Evolutionary conservation across 2,797 vertebrate species (phyloP).

Genomic region (Geotria australis): DNA sequence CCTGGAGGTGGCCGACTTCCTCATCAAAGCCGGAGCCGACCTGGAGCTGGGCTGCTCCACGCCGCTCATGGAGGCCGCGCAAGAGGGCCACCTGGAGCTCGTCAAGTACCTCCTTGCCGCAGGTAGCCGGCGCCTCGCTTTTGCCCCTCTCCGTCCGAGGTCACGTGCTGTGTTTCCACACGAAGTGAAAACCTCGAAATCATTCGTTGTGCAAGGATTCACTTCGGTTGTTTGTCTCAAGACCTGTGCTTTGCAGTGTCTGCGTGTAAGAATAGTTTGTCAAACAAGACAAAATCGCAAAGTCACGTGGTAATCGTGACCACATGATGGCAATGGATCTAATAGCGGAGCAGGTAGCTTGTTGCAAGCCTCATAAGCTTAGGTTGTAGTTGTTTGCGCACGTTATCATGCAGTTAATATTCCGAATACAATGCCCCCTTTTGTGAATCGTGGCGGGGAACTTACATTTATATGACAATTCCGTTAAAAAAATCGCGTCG

Average conservation of each 20-base stretch:
- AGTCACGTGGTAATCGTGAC: no score
- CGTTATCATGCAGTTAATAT: no score
- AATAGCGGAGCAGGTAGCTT: no score
- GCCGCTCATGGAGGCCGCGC: slow-evolving; percentile 92
- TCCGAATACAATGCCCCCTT: no score
- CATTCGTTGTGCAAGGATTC: neutral
- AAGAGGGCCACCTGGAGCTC: slow-evolving; percentile 87
- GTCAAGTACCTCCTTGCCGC: slow-evolving; percentile 87
- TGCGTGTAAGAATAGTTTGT: no score
- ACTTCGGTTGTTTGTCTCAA: neutral
- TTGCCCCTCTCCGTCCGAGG: neutral
- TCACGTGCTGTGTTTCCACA: neutral
- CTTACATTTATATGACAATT: no score
- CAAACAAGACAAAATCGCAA: no score
- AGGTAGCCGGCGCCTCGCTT: slow-evolving; percentile 15
- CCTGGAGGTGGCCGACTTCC: slow-evolving; percentile 88
- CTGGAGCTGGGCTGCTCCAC: slow-evolving; percentile 94
- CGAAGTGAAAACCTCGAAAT: neutral
- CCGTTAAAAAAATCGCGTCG: no score
- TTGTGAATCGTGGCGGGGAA: no score
- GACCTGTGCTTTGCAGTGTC: neutral
- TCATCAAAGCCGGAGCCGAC: slow-evolving; percentile 90
- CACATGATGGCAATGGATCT: no score
- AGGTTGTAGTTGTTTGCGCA: no score
- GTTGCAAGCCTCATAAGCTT: no score